Percentiles rank a stretch among this genome's conserved stretches.
These are phyloP conservation scores for Candidula unifasciata DNA, from an alignment of 2,888 invertebrate species.

Conservation along the genomic window DNA sequence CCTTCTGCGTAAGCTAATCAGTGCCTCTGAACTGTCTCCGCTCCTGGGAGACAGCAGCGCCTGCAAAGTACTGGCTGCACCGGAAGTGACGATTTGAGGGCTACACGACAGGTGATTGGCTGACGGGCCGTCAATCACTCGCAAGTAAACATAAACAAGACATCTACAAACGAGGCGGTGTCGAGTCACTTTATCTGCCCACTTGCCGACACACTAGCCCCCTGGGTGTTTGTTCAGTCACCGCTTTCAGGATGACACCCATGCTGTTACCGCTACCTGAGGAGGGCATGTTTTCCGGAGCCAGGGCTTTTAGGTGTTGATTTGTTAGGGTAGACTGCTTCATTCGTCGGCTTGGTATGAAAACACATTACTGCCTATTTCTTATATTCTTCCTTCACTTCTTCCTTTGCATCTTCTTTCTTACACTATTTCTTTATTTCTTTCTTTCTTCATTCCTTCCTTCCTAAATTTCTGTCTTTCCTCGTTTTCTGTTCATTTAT, in stretches of 20 bases:
- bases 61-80: not conserved
- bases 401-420: not conserved
- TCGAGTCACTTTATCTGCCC: constrained; percentile 18
- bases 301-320: too few relatives aligned
- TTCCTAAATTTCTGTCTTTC: too few relatives aligned
- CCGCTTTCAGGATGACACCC: not conserved
- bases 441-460: too few relatives aligned
- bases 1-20: too few relatives aligned
- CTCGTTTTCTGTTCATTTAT: too few relatives aligned
- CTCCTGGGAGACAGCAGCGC: not conserved
- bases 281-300: too few relatives aligned
- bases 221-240: constrained; percentile 9
- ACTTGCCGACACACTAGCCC: not conserved
- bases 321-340: too few relatives aligned
- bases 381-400: too few relatives aligned
- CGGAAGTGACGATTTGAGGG: not conserved
- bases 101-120: constrained; percentile 29
- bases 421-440: too few relatives aligned
- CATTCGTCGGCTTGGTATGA: too few relatives aligned
- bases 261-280: not conserved
- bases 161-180: not conserved
- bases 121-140: constrained; percentile 19
- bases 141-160: constrained; percentile 1
- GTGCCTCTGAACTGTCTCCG: not conserved
- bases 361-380: too few relatives aligned